phyloP scores from a whole-genome alignment of 2,797 vertebrate species.

The Aplochiton taeniatus region DNA sequence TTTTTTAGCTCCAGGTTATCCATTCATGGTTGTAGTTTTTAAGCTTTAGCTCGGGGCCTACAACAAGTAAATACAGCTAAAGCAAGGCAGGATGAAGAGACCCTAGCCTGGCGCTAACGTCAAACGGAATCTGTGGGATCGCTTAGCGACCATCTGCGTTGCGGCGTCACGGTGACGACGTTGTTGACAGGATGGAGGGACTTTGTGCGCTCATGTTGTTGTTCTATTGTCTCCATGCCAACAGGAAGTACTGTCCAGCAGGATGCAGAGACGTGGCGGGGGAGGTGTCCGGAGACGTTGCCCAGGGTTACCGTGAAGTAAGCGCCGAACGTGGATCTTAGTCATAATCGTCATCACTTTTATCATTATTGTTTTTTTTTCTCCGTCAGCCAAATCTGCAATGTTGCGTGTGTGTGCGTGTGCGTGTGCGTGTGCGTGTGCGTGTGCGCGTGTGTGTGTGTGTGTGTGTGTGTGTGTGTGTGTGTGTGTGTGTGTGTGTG shows the following conservation, averaged over 20 bases:
- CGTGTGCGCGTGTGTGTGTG: neutral
- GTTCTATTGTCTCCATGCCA: conserved; percentile 32
- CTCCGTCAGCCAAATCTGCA: neutral
- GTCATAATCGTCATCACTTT: conserved; percentile 24
- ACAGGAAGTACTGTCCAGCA: conserved; percentile 86
- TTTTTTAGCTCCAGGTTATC: too few relatives aligned
- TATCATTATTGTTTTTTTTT: neutral
- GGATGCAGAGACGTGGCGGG: conserved; percentile 82
- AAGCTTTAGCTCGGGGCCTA: too few relatives aligned
- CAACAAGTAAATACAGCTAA: too few relatives aligned
- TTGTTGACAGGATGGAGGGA: conserved; percentile 2
- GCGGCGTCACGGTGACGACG: neutral
- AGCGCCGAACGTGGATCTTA: conserved; percentile 60
- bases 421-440: neutral
- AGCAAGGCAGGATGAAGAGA: too few relatives aligned
- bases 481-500: too few relatives aligned
- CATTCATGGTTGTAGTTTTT: too few relatives aligned
- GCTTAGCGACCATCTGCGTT: neutral
- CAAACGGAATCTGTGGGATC: too few relatives aligned
- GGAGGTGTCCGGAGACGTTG: conserved; percentile 80
- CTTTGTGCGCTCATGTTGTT: neutral
- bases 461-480: too few relatives aligned
- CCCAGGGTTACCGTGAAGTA: conserved; percentile 86
- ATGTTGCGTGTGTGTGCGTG: conserved; percentile 3
- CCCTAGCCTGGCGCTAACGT: too few relatives aligned